These are phyloP conservation scores for Incurvaria masculella DNA, from an alignment of 2,888 invertebrate genomes.

Conservation along the genomic window DNA sequence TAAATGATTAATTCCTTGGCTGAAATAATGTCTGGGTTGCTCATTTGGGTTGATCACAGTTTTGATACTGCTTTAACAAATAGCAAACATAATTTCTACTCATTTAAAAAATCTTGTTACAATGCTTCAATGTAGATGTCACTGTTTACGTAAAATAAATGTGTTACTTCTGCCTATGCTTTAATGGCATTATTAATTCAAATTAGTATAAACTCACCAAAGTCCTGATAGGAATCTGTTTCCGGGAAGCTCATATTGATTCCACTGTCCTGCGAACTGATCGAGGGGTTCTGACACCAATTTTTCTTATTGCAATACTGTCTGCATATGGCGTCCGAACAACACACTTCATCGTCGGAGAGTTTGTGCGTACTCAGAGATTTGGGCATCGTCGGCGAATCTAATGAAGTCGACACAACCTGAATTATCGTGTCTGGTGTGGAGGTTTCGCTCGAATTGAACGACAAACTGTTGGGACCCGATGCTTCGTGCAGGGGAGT, in stretches of 20 bases:
- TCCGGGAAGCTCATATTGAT: constrained; percentile 73
- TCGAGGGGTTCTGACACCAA: constrained; percentile 65
- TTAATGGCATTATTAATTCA: too few relatives aligned
- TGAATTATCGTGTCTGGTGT: constrained; percentile 53
- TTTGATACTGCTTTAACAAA: too few relatives aligned
- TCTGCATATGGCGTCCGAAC: constrained; percentile 43
- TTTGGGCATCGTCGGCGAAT: constrained; percentile 45
- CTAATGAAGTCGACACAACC: constrained; percentile 34
- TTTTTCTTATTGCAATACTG: constrained; percentile 53
- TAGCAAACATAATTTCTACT: background rate
- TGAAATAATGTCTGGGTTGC: too few relatives aligned
- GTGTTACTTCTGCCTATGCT: too few relatives aligned
- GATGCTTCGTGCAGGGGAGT: constrained; percentile 45
- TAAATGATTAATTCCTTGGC: too few relatives aligned
- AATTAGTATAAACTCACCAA: constrained; percentile 37
- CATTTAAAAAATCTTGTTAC: too few relatives aligned
- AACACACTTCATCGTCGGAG: constrained; percentile 56
- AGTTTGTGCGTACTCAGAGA: constrained; percentile 55
- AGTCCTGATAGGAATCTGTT: constrained; percentile 55
- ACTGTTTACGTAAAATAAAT: too few relatives aligned
- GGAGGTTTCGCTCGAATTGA: constrained; percentile 52
- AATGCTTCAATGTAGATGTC: too few relatives aligned
- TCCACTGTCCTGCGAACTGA: constrained; percentile 75
- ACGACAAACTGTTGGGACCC: constrained; percentile 45
- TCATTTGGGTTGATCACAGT: too few relatives aligned